Percentiles rank a stretch among this genome's conserved stretches.
phyloP scores from a whole-genome alignment of 2,888 invertebrate species.

The Agonopterix heracliana region DNA sequence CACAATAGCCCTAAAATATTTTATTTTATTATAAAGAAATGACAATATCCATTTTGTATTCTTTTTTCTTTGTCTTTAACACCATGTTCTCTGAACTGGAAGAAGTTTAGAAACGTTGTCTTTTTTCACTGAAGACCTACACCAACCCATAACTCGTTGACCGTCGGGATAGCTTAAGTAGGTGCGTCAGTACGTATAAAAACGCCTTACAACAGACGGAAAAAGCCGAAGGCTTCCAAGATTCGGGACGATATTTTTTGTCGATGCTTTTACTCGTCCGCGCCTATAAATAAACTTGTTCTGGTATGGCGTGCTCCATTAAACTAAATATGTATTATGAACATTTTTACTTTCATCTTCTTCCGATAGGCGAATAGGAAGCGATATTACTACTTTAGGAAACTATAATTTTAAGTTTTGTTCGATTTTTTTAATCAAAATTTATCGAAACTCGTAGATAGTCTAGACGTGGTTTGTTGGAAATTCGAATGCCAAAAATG shows the following conservation, averaged over 20 bases:
- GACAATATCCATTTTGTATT: too few relatives aligned
- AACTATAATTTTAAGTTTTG: too few relatives aligned
- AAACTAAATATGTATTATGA: conserved; percentile 16
- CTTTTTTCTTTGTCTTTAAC: too few relatives aligned
- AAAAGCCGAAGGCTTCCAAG: conserved; percentile 51
- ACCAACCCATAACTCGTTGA: conserved; percentile 44
- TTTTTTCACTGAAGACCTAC: conserved; percentile 46
- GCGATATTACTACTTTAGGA: not conserved
- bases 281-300: conserved; percentile 57
- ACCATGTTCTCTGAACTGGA: not conserved
- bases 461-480: too few relatives aligned
- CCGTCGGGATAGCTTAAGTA: conserved; percentile 26
- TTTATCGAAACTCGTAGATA: too few relatives aligned
- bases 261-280: conserved; percentile 41
- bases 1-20: too few relatives aligned
- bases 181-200: conserved; percentile 34
- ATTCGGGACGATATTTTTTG: conserved; percentile 59
- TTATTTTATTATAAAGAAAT: too few relatives aligned
- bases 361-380: conserved; percentile 12
- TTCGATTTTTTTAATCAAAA: too few relatives aligned
- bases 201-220: conserved; percentile 41
- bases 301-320: conserved; percentile 29
- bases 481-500: conserved; percentile 7
- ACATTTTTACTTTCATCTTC: conserved; percentile 34
- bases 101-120: not conserved